Base-by-base conservation (phyloP, 2,797 vertebrate genomes). In the Columba guinea region DNA sequence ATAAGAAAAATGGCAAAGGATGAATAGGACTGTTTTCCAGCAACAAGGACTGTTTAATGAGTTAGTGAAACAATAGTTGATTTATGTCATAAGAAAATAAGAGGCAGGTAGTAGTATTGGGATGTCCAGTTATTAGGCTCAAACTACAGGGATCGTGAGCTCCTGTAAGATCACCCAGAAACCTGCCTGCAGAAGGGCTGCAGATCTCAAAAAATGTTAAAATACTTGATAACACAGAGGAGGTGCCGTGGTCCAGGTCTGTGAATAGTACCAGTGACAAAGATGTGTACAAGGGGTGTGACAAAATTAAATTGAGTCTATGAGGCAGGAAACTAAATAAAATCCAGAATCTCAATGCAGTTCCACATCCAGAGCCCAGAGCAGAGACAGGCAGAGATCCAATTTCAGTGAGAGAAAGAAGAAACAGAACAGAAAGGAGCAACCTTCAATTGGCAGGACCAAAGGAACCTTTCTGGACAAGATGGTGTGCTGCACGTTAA, bases 241-340 rank as follows among this genome's bases (percentile, higher is more conserved):
- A 41, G 16, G 12, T 65, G 30, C 24, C 79, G n/a, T 27, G 20
- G 15, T 60, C 4, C 0, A 64, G 11, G 27, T 60, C 63, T 71
- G 12, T 46, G 58, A 79, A 27, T 10, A 52, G 12, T 9, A 65
- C 15, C 51, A 82, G 17, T 32, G 41, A 60, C 67, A 82, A 11
- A 63, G 32, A 63, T 55, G 8, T 4, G 9, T 10, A 62, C n/a
- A 70, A 64, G 24, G 7, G 5, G 4, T 1, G 1, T n/a, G 6
- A 21, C 58, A 63, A 62, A 34, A 75, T 44, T 64, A 75, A 84
- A 67, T 56, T 32, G 44, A 41, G 24, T 20, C 35, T 51, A 52
- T 0, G 4, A 82, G 14, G 27, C 32, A 69, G 21, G 7, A 86
- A 89, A 65, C 10, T 35, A 28, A 84, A 80, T 35, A 28, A 84